Conservation (phyloP, 2,888 invertebrate species). For the Leucoma salicis region DNA sequence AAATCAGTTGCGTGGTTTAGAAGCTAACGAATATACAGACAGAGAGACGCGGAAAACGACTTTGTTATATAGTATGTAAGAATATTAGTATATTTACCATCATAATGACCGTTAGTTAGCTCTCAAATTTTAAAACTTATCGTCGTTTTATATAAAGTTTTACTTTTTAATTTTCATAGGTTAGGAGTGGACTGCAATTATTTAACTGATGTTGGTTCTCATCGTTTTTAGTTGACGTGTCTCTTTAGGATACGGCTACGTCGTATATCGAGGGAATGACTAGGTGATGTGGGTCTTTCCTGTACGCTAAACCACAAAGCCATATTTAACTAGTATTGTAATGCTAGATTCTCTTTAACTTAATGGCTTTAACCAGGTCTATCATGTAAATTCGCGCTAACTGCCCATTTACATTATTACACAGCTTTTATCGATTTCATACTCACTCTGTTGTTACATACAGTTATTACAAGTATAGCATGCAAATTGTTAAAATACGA, state of each 20-base stretch:
- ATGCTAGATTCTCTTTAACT: slow-evolving; percentile 40
- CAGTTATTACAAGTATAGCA: slow-evolving; percentile 29
- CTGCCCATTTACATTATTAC: slow-evolving; percentile 19
- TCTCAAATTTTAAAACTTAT: too few species aligned
- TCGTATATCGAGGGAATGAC: slow-evolving; percentile 11
- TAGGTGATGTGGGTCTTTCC: slow-evolving; percentile 52
- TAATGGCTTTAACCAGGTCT: slow-evolving; percentile 38
- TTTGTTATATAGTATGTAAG: too few species aligned
- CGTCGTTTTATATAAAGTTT: background rate
- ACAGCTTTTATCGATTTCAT: slow-evolving; percentile 53
- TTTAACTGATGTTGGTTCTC: slow-evolving; percentile 7
- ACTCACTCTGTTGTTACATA: slow-evolving; percentile 46
- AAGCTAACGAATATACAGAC: too few species aligned
- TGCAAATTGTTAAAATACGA: slow-evolving; percentile 32
- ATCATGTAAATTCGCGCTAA: slow-evolving; percentile 31
- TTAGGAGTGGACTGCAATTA: slow-evolving; percentile 16
- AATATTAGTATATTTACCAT: too few species aligned
- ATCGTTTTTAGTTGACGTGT: slow-evolving; percentile 19
- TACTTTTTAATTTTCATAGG: background rate
- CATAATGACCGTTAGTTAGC: too few species aligned
- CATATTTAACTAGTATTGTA: slow-evolving; percentile 20
- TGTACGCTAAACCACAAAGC: slow-evolving; percentile 32
- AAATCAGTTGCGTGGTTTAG: too few species aligned
- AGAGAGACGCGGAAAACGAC: too few species aligned
- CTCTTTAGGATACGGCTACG: slow-evolving; percentile 12